Base-by-base conservation (phyloP, 2,888 invertebrate genomes). In the Stramonita haemastoma region DNA sequence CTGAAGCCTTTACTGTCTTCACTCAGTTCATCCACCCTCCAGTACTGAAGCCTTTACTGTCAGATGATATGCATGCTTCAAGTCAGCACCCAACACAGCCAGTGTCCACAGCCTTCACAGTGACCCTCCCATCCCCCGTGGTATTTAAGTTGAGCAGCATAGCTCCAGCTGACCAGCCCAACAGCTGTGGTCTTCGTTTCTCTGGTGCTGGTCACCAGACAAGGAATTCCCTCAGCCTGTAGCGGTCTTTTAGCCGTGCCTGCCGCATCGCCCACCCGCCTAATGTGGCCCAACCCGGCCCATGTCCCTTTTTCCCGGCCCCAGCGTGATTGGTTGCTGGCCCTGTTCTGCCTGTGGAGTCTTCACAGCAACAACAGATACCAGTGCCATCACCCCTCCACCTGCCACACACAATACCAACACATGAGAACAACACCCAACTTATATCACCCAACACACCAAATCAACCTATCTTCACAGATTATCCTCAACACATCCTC, bases 201-300 rank as follows among this genome's bases (percentile, higher is more conserved):
- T 66, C 60, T 34, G 8, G 66, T 86, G 86, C 46, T 19, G 4
- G 57, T 29, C 84, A 85, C 29, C 57, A 57, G 57, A 86, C 19
- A 8, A n/a, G 86, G 26, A 17, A 26, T 60, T 70, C 57, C 84
- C 70, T 60, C 83, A 81, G 88, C 88, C 81, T 6, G 81, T 84
- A 36, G 83, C 70, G n/a, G 84, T 34, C 81, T 22, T 34, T 88
- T 36, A 34, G 88, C 89, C 88, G 89, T 32, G 85, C 73, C 60
- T 89, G 91, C 91, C 90, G 90, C 92, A 93, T 92, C 92, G 93
- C 92, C 93, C 94, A 92, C 91, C 90, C 92, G 91, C 92, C 92
- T 91, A 92, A 92, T 93, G 93, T 92, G 92, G 93, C 93, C 94
- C 93, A 91, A 93, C 94, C 94, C 90, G 89, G 92, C 93, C 93